Percentiles rank a stretch among this genome's conserved stretches.
phyloP scores from a whole-genome alignment of 2,888 invertebrate genomes.

The Polietes domitor region DNA sequence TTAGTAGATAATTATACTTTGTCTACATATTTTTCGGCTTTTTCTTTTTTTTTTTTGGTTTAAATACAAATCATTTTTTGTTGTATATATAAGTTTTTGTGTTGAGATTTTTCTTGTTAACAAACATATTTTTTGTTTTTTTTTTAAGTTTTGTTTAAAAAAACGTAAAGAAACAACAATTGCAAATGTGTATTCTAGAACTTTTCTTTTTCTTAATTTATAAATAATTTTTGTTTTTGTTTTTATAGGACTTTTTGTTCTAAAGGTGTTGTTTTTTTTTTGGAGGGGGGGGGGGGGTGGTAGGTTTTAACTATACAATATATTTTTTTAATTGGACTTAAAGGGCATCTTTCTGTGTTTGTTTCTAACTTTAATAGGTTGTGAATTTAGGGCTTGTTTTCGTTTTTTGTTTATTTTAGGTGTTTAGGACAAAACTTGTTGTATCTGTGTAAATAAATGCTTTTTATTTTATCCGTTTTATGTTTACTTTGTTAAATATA shows the following conservation, averaged over 20 bases:
- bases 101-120: constrained; percentile 48
- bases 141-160: constrained; percentile 34
- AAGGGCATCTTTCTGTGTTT: neutral
- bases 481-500: neutral
- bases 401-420: neutral
- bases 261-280: constrained; percentile 41
- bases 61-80: constrained; percentile 13
- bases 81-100: constrained; percentile 39
- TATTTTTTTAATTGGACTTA: constrained; percentile 26
- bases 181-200: constrained; percentile 45
- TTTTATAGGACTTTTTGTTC: constrained; percentile 51
- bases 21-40: too few relatives aligned
- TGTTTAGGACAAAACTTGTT: neutral
- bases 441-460: constrained; percentile 37
- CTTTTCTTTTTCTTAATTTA: constrained; percentile 51
- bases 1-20: constrained; percentile 42
- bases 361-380: neutral
- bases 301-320: constrained; percentile 50
- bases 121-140: constrained; percentile 40
- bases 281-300: too few relatives aligned
- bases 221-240: constrained; percentile 22
- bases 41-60: constrained; percentile 20
- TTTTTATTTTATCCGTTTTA: constrained; percentile 25
- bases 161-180: constrained; percentile 58
- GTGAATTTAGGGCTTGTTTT: constrained; percentile 1